These are phyloP conservation scores for Hylyphantes graminicola DNA, from an alignment of 1,140 invertebrate species.

Conservation along the genomic window DNA sequence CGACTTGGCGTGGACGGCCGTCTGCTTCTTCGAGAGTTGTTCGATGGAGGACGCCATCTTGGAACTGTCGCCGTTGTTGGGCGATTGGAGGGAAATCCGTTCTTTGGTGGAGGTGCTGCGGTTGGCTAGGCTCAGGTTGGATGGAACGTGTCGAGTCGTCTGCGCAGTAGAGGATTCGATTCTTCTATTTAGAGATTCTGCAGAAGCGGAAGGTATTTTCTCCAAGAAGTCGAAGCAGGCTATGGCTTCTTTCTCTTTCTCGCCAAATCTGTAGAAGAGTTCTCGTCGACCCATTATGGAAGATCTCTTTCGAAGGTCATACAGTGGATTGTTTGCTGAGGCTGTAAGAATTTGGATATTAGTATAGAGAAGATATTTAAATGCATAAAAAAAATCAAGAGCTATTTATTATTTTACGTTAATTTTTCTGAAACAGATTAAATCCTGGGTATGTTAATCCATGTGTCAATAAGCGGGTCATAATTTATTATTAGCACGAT, in stretches of 20 bases:
- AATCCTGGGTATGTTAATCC: too few relatives aligned
- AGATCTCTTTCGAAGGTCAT: conserved; percentile 67
- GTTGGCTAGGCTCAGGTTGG: conserved; percentile 40
- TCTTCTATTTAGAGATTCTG: conserved; percentile 62
- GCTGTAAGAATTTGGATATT: not conserved
- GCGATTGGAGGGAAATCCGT: conserved; percentile 32
- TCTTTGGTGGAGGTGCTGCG: conserved; percentile 47
- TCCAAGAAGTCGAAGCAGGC: conserved; percentile 83
- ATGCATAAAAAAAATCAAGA: too few relatives aligned
- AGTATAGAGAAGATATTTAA: not conserved
- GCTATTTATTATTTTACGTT: too few relatives aligned
- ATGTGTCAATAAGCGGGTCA: too few relatives aligned
- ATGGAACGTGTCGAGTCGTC: conserved; percentile 7
- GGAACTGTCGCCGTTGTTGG: conserved; percentile 7
- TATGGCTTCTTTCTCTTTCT: conserved; percentile 80
- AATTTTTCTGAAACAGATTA: too few relatives aligned
- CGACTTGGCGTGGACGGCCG: conserved; percentile 19
- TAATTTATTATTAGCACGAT: too few relatives aligned
- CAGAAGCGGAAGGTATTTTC: conserved; percentile 71
- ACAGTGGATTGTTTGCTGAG: conserved; percentile 42
- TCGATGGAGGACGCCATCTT: not conserved
- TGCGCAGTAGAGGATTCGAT: not conserved
- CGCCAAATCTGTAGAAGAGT: conserved; percentile 81
- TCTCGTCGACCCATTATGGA: conserved; percentile 80
- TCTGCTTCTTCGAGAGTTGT: not conserved